These are phyloP conservation scores for Drosophila neonasuta DNA, from an alignment of 2,888 invertebrate genomes.

Conservation along the genomic window DNA sequence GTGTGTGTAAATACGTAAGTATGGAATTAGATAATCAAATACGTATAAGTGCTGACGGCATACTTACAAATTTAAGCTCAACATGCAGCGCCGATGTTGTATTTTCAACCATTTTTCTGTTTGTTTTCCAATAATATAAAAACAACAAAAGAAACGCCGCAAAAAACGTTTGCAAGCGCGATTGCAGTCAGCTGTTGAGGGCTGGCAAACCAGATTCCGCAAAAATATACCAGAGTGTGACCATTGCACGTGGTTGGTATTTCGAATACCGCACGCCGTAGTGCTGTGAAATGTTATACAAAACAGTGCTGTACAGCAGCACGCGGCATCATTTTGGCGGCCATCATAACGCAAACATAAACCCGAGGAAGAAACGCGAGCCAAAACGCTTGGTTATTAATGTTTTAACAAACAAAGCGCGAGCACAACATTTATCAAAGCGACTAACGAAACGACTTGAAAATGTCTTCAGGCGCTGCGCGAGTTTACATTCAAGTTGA, in stretches of 20 bases:
- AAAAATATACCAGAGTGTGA: neutral
- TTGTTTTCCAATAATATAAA: slow-evolving; percentile 15
- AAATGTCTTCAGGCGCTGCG: slow-evolving; percentile 80
- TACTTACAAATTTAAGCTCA: slow-evolving; percentile 61
- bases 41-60: accelerated
- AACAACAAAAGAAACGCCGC: slow-evolving; percentile 57
- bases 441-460: slow-evolving; percentile 54
- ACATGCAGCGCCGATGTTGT: slow-evolving; percentile 33
- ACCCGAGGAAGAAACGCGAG: slow-evolving; percentile 7
- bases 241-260: neutral
- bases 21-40: neutral
- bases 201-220: slow-evolving; percentile 27
- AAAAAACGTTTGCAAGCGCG: slow-evolving; percentile 65
- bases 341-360: slow-evolving; percentile 46
- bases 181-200: slow-evolving; percentile 53
- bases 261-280: neutral
- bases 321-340: slow-evolving; percentile 61
- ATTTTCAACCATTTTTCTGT: slow-evolving; percentile 53
- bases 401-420: slow-evolving; percentile 31
- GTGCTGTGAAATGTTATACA: slow-evolving; percentile 18
- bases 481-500: slow-evolving; percentile 82
- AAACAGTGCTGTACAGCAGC: slow-evolving; percentile 41
- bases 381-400: slow-evolving; percentile 18
- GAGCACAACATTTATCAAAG: slow-evolving; percentile 4
- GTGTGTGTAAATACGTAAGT: slow-evolving; percentile 58